Evolutionary conservation across 2,888 invertebrate species (phyloP).

Genomic region (Tetragonula carbonaria): DNA sequence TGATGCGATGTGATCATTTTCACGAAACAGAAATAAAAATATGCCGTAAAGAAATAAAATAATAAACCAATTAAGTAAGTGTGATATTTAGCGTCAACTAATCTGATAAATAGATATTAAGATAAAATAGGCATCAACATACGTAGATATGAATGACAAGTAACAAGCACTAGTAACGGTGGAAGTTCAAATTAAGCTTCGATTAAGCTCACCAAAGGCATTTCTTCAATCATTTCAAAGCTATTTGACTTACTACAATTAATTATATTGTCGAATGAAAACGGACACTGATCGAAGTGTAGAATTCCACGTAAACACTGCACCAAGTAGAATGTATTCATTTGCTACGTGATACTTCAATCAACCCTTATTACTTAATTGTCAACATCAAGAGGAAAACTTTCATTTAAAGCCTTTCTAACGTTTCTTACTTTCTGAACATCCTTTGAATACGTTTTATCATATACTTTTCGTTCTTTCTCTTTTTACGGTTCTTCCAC

Average conservation of each 20-base stretch:
- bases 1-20: neutral
- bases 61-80: no score
- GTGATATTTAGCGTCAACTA: neutral
- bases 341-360: conserved; percentile 50
- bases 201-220: neutral
- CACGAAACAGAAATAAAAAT: neutral
- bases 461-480: neutral
- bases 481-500: neutral
- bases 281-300: conserved; percentile 61
- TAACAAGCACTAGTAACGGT: no score
- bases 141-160: neutral
- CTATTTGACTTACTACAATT: conserved; percentile 1
- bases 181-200: neutral
- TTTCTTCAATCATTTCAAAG: no score
- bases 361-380: conserved; percentile 58
- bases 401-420: neutral
- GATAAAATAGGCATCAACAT: neutral
- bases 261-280: conserved; percentile 32
- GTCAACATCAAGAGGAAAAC: conserved; percentile 13
- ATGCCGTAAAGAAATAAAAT: neutral
- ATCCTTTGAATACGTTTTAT: neutral
- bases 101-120: neutral
- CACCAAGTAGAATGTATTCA: conserved; percentile 69
- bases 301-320: conserved; percentile 69
- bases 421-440: neutral